Percentiles rank a stretch among this genome's conserved stretches.
Evolutionary conservation across 2,113 vertebrate genomes (phyloP).

Genomic region (Takifugu bimaculatus): DNA sequence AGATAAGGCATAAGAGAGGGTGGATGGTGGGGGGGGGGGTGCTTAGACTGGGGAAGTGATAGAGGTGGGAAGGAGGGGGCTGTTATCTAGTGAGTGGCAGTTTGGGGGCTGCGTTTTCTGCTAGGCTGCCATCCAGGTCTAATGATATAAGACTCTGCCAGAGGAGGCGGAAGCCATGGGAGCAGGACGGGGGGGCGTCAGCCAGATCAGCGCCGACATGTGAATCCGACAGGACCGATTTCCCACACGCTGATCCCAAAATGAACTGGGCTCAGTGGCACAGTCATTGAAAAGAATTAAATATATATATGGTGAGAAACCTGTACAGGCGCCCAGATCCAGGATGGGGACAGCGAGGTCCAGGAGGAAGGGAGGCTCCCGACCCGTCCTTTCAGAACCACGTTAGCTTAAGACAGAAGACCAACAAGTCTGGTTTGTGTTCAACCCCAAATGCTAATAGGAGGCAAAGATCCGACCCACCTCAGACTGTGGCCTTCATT

Average conservation of each 20-base stretch:
- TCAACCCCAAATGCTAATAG: too few species aligned
- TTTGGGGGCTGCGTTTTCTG: slow-evolving; percentile 30
- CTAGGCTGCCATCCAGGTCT: slow-evolving; percentile 44
- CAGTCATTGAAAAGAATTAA: not conserved
- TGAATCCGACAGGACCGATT: slow-evolving; percentile 24
- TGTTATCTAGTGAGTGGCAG: slow-evolving; percentile 43
- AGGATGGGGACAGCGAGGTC: too few species aligned
- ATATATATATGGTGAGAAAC: not conserved
- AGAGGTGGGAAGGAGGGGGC: slow-evolving; percentile 4
- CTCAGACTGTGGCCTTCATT: too few species aligned
- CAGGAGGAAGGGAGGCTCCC: not conserved
- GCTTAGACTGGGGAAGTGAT: not conserved
- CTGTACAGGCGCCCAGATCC: too few species aligned
- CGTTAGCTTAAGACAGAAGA: too few species aligned
- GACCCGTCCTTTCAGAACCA: too few species aligned
- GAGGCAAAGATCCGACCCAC: too few species aligned
- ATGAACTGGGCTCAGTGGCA: slow-evolving; percentile 16
- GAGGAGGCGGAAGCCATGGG: slow-evolving; percentile 26
- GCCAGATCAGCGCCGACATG: slow-evolving; percentile 29
- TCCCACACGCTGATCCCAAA: slow-evolving; percentile 11
- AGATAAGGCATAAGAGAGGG: slow-evolving; percentile 23
- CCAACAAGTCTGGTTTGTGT: too few species aligned
- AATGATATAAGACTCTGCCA: slow-evolving; percentile 40
- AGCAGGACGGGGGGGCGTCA: slow-evolving; percentile 20
- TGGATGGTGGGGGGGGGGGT: slow-evolving; percentile 16